Percentiles rank a stretch among this genome's conserved stretches.
These are phyloP conservation scores for Campylorhamphus procurvoides DNA, from an alignment of 2,113 vertebrate species.

Conservation along the genomic window DNA sequence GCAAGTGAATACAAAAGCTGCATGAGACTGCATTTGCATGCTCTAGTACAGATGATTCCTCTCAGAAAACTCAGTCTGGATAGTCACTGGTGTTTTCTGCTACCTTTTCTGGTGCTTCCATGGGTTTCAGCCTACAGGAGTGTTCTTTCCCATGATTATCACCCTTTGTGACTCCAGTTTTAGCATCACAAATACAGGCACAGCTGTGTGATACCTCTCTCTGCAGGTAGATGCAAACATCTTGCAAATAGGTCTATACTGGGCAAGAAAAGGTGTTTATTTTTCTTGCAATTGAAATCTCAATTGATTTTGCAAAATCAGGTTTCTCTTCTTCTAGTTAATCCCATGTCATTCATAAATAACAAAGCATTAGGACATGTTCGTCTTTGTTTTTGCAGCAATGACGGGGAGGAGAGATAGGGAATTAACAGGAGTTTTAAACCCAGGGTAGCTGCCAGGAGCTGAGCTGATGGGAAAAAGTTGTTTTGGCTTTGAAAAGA, in stretches of 20 bases:
- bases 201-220: neutral
- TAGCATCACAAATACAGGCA: neutral
- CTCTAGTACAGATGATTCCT: neutral
- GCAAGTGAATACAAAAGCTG: conserved; percentile 45
- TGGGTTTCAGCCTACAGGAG: neutral
- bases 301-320: conserved; percentile 1
- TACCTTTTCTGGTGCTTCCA: neutral
- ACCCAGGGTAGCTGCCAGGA: neutral
- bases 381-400: neutral
- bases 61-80: neutral
- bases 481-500: conserved; percentile 29
- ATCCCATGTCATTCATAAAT: neutral
- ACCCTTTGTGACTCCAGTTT: neutral
- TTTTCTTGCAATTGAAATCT: neutral
- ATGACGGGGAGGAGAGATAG: neutral
- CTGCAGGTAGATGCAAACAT: neutral
- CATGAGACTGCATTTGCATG: neutral
- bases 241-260: neutral
- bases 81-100: neutral
- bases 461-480: neutral
- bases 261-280: neutral
- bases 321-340: conserved; percentile 5
- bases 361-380: neutral
- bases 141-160: neutral
- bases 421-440: neutral